Evolutionary conservation across 2,113 vertebrate genomes (phyloP).

Genomic region (Guaruba guarouba): DNA sequence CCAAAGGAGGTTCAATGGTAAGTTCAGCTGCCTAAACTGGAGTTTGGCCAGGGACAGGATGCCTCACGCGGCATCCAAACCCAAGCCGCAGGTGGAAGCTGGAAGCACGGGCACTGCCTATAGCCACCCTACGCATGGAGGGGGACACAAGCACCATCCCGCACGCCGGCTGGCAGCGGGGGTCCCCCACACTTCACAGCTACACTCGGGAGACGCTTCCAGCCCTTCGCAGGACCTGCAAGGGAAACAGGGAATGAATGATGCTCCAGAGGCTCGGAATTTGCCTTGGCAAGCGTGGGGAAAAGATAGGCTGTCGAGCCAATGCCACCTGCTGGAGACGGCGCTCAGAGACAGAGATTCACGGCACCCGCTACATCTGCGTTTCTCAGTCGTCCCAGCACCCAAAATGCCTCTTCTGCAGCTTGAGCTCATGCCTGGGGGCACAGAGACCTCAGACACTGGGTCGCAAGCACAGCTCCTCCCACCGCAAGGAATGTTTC

Average conservation of each 20-base stretch:
- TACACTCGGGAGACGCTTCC: background rate
- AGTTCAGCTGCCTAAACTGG: rapidly evolving
- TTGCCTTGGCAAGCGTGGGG: background rate
- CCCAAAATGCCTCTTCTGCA: background rate
- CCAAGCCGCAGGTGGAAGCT: background rate
- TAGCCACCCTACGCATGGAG: background rate
- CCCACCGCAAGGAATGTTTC: background rate
- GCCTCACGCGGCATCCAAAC: background rate
- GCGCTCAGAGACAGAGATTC: background rate
- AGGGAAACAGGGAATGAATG: background rate
- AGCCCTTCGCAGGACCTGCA: background rate
- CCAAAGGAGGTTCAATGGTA: background rate
- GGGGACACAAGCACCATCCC: background rate
- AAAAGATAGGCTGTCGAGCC: background rate
- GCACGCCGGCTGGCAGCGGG: background rate
- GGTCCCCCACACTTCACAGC: background rate
- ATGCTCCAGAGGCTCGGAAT: background rate
- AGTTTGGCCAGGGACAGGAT: background rate
- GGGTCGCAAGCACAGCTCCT: background rate
- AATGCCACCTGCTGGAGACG: slow-evolving; percentile 41
- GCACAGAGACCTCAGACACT: rapidly evolving
- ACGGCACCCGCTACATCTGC: rapidly evolving
- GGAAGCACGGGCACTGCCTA: rapidly evolving
- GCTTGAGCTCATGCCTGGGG: background rate
- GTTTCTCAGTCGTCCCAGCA: rapidly evolving